Conservation (phyloP, 2,113 vertebrate genomes). For the Malaclemys terrapin region DNA sequence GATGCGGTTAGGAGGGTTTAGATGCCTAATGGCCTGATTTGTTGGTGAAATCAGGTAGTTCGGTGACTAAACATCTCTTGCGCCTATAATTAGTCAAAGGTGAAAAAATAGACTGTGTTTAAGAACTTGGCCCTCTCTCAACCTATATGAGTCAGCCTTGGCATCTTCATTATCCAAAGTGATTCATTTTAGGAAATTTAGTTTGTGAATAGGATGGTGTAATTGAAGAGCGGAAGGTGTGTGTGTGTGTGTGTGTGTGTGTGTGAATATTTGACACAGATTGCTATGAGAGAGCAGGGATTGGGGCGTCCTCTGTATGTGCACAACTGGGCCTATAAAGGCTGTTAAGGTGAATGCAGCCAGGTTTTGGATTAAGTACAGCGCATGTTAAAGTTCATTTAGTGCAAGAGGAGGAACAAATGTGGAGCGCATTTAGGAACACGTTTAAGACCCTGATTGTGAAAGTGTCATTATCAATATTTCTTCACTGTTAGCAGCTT, state of each 20-base stretch:
- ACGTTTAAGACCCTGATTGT: neutral
- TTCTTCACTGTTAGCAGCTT: neutral
- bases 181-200: slow-evolving; percentile 35
- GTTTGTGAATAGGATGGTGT: slow-evolving; percentile 23
- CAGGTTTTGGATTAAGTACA: neutral
- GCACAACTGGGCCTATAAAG: neutral
- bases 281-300: neutral
- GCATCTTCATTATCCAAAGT: slow-evolving; percentile 27
- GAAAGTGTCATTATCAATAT: neutral
- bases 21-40: neutral
- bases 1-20: neutral
- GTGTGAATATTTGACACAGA: neutral
- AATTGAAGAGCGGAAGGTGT: neutral
- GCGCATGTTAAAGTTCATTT: neutral
- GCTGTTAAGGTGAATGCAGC: neutral
- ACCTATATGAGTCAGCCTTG: slow-evolving; percentile 38
- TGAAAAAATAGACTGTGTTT: slow-evolving; percentile 42
- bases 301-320: neutral
- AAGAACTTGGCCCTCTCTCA: slow-evolving; percentile 38
- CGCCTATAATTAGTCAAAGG: neutral
- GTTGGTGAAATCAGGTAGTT: neutral
- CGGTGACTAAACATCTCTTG: slow-evolving; percentile 14
- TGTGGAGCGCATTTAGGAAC: neutral
- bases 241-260: neutral
- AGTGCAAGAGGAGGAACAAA: neutral